phyloP scores from a whole-genome alignment of 2,797 vertebrate genomes.

The Cottoperca gobio region DNA sequence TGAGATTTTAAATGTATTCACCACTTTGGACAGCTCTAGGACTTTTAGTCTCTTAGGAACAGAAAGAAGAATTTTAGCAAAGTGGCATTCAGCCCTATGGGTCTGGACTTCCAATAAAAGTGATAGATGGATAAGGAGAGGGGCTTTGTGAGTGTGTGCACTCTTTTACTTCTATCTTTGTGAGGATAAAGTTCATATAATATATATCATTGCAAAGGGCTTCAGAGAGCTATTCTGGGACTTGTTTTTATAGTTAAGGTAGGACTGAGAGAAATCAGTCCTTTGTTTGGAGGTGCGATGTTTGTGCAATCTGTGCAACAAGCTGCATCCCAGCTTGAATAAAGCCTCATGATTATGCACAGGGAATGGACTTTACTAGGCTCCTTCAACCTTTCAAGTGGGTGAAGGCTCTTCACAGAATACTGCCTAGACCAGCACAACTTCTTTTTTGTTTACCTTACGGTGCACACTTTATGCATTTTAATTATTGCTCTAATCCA shows the following conservation, averaged over 20 bases:
- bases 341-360: background rate
- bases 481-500: background rate
- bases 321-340: background rate
- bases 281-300: background rate
- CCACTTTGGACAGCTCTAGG: conserved; percentile 31
- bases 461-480: background rate
- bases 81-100: conserved; percentile 12
- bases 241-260: background rate
- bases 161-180: conserved; percentile 10
- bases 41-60: conserved; percentile 23
- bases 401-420: background rate
- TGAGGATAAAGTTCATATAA: conserved; percentile 3
- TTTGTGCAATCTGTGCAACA: background rate
- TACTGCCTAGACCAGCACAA: background rate
- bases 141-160: conserved; percentile 15
- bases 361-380: background rate
- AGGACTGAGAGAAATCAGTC: background rate
- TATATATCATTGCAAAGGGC: conserved; percentile 4
- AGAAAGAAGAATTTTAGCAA: conserved; percentile 5
- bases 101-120: conserved; percentile 24
- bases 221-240: conserved; percentile 6
- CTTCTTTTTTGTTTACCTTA: background rate
- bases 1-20: conserved; percentile 31
- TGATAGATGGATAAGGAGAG: conserved; percentile 26
- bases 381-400: background rate